phyloP scores from a whole-genome alignment of 1,140 invertebrate genomes.

The Mycetomoellerius zeteki region DNA sequence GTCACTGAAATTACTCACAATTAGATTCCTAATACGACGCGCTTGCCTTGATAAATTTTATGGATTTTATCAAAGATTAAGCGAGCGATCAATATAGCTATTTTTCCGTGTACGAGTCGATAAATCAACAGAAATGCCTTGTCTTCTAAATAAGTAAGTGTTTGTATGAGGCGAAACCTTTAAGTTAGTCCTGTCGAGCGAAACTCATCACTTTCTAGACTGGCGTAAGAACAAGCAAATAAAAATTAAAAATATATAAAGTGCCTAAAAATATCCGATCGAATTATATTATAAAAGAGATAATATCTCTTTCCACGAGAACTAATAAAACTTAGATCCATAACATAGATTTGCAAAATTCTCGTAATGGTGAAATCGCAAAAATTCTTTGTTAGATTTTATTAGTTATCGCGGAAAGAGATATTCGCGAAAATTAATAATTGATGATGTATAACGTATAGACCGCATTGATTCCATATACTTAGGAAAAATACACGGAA shows the following conservation, averaged over 20 bases:
- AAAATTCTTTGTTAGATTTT: not conserved
- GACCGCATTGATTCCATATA: not conserved
- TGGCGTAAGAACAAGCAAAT: not conserved
- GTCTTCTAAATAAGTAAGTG: not conserved
- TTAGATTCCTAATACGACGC: not conserved
- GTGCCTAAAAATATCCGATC: not conserved
- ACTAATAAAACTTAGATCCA: too few species aligned
- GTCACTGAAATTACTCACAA: slow-evolving; percentile 9
- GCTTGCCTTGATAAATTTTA: slow-evolving; percentile 16
- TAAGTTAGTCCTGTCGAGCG: not conserved
- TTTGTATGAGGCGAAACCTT: not conserved
- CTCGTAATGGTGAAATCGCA: too few species aligned
- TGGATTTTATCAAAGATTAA: not conserved
- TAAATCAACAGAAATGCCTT: not conserved
- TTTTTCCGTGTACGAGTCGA: not conserved
- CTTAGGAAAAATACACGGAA: not conserved
- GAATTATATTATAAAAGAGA: slow-evolving; percentile 2
- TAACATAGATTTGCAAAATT: too few species aligned
- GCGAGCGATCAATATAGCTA: not conserved
- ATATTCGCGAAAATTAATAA: not conserved
- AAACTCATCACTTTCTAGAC: not conserved
- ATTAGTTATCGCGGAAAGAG: not conserved
- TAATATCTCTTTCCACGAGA: too few species aligned
- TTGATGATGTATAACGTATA: not conserved
- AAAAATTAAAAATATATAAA: slow-evolving; percentile 2